Evolutionary conservation across 1,140 invertebrate species (phyloP), one percentile per base, ranked within the genome.

Genomic region (Nephotettix cincticeps): DNA sequence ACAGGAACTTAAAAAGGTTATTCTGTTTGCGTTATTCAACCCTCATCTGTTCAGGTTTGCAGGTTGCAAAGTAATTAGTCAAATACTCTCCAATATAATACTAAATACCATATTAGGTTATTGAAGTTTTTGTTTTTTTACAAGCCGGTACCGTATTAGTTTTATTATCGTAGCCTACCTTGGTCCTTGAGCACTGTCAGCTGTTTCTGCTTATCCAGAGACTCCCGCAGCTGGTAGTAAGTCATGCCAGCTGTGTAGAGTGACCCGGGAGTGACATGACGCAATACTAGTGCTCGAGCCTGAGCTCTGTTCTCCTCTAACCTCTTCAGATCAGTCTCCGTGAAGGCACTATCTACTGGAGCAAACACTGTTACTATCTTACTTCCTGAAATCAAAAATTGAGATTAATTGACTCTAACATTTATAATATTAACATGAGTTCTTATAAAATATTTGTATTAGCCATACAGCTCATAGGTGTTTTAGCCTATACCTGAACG

Each of bases 291-390:
- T 71, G 90, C 86, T 71, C 88, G 87, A 0, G 93, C 89, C 1
- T 86, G 84, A n/a, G 84, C 84, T 65, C 84, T 83, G 74, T 89
- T 86, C 4, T 84, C 86, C 11, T 86, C 80, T 1, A 87, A 83
- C 47, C 83, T 81, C 28, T 86, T 81, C 11, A 90, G 76, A 73
- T 92, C 90, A 4, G 74, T 75, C 63, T 89, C 80, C n/a, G 85
- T 85, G 80, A 95, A 95, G 69, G 93, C 93, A 36, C 87, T 84
- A 79, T 95, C 92, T 40, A 90, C 90, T 51, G 93, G 93, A 1
- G 92, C 93, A 76, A 95, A 94, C 9, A 95, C 83, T 0, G 93
- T 95, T 80, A 91, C 93, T 0, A 91, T 91, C 83, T 91, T 92
- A 21, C 25, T 45, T 25, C 64, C 64, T 67, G 64, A 36, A 36